Evolutionary conservation across 2,888 invertebrate genomes (phyloP).

Genomic region (Latrodectus hesperus): DNA sequence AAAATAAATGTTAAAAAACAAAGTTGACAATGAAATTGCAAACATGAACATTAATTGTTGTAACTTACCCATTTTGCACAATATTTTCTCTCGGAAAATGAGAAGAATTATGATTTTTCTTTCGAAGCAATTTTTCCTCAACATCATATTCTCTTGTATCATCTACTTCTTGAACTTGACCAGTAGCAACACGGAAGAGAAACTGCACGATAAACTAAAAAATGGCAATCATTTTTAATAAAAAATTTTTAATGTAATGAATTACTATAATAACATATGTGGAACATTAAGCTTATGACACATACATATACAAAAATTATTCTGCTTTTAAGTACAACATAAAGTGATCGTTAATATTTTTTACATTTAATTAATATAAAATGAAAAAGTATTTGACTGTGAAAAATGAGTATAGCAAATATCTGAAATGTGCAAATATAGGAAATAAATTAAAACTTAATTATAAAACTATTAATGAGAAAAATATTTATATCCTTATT

Average conservation of each 20-base stretch:
- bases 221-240: neutral
- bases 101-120: neutral
- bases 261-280: too few relatives aligned
- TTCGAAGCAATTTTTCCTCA: constrained; percentile 44
- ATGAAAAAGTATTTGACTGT: too few relatives aligned
- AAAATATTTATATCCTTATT: too few relatives aligned
- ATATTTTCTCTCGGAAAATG: neutral
- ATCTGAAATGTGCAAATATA: neutral
- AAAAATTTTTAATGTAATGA: too few relatives aligned
- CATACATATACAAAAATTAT: too few relatives aligned
- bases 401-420: neutral
- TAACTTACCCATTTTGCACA: constrained; percentile 1
- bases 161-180: constrained; percentile 74
- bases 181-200: constrained; percentile 74
- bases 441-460: too few relatives aligned
- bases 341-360: too few relatives aligned
- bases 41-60: constrained; percentile 35
- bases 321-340: too few relatives aligned
- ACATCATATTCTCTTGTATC: constrained; percentile 74
- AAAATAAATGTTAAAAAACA: too few relatives aligned
- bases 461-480: too few relatives aligned
- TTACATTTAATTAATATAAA: too few relatives aligned
- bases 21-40: neutral
- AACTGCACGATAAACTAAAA: constrained; percentile 74
- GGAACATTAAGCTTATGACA: too few relatives aligned